Conservation (phyloP, 1,140 invertebrate genomes). For the Pararge aegeria region DNA sequence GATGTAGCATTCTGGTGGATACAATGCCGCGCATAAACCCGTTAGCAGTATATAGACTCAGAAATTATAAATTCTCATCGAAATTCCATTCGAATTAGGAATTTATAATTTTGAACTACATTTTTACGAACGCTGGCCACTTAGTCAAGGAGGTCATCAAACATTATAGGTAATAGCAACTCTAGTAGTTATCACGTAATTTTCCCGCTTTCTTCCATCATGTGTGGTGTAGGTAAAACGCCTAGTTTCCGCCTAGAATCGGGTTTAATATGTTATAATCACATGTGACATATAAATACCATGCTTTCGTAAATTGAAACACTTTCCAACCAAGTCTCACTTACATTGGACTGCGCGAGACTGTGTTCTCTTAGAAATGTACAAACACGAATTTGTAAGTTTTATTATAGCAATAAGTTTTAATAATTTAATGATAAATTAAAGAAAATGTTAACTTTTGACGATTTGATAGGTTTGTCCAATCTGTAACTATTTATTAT, state of each 20-base stretch:
- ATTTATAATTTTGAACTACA: no score
- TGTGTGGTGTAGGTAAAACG: conserved; percentile 29
- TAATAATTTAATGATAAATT: background rate
- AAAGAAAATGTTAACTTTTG: no score
- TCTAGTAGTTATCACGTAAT: conserved; percentile 5
- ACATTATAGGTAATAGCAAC: conserved; percentile 8
- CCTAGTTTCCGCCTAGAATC: background rate
- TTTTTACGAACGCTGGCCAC: no score
- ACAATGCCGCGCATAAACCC: no score
- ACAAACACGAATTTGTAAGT: conserved; percentile 38
- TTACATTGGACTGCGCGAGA: conserved; percentile 11
- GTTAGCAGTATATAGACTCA: no score
- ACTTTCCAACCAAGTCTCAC: conserved; percentile 42
- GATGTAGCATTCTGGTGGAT: no score
- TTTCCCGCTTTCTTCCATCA: conserved; percentile 40
- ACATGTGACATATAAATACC: conserved; percentile 62
- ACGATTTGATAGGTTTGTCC: no score
- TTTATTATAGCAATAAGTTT: background rate
- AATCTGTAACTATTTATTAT: no score
- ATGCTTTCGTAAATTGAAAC: conserved; percentile 33
- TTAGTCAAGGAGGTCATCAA: background rate
- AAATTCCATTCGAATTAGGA: no score
- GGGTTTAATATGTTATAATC: conserved; percentile 9
- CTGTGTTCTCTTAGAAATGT: conserved; percentile 38
- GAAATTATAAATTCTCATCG: no score